These are phyloP conservation scores for Ameiurus melas DNA, from an alignment of 2,113 vertebrate genomes.

Conservation along the genomic window DNA sequence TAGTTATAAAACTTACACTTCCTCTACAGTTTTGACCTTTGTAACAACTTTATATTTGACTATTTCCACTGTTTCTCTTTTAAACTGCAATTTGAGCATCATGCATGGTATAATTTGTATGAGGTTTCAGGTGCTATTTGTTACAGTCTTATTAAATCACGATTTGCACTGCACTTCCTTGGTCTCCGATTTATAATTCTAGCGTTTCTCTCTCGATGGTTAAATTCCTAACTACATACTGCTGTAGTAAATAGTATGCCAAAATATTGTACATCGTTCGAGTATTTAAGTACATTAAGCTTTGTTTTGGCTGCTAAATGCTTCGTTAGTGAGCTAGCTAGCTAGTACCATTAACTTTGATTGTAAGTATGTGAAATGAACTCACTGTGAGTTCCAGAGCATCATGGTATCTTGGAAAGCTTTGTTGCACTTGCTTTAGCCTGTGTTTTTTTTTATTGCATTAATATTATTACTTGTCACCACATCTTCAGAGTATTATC, in stretches of 20 bases:
- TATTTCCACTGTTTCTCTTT: too few relatives aligned
- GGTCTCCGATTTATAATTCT: background rate
- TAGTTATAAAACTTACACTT: background rate
- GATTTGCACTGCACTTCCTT: background rate
- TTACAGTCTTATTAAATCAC: background rate
- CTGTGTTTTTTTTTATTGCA: background rate
- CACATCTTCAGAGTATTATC: background rate
- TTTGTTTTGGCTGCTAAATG: background rate
- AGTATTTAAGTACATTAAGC: background rate
- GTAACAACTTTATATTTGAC: background rate
- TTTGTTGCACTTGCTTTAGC: background rate
- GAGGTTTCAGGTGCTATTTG: background rate
- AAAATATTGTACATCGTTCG: background rate
- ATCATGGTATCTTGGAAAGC: background rate
- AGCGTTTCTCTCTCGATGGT: background rate
- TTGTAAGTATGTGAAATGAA: background rate
- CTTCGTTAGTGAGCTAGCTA: background rate
- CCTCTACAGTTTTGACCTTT: background rate
- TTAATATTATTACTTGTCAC: background rate
- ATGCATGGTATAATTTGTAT: background rate
- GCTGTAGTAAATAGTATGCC: background rate
- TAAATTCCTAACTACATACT: too few relatives aligned
- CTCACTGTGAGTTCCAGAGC: background rate
- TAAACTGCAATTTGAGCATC: background rate
- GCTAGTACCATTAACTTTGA: background rate